Conservation (phyloP, 2,113 vertebrate species). For the Azemiops feae region DNA sequence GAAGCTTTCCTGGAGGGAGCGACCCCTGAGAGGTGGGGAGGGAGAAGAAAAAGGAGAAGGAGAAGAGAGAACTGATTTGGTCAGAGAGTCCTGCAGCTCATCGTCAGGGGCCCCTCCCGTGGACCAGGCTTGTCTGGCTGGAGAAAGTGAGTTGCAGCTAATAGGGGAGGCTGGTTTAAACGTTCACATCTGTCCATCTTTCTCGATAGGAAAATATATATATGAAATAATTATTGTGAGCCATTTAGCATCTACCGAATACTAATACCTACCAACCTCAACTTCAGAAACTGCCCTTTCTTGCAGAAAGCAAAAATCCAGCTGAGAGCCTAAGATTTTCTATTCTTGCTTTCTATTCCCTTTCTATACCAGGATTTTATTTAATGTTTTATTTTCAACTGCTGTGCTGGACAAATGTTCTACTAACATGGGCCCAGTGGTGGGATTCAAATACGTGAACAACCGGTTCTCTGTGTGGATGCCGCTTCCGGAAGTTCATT, state of each 20-base stretch:
- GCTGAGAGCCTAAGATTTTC: neutral
- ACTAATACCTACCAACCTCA: neutral
- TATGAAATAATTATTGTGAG: neutral
- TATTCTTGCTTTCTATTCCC: neutral
- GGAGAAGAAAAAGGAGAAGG: neutral
- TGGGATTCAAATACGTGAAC: too few relatives aligned
- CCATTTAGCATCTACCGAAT: neutral
- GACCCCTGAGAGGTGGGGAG: constrained; percentile 66
- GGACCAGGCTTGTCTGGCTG: neutral
- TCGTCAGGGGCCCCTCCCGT: neutral
- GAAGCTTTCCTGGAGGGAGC: constrained; percentile 81
- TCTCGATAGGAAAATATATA: too few relatives aligned
- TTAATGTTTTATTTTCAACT: neutral
- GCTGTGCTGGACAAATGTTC: neutral
- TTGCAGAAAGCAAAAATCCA: too few relatives aligned
- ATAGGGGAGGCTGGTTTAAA: neutral
- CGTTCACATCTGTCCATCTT: neutral
- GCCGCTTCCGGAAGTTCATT: too few relatives aligned
- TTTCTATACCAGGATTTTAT: neutral
- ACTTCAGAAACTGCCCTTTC: neutral
- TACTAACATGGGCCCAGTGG: neutral
- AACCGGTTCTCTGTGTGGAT: too few relatives aligned
- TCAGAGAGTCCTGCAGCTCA: neutral
- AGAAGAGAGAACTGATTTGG: neutral
- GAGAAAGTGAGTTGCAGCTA: neutral